These are phyloP conservation scores for Gymnobelideus leadbeateri DNA, from an alignment of 2,113 vertebrate species.

Conservation along the genomic window DNA sequence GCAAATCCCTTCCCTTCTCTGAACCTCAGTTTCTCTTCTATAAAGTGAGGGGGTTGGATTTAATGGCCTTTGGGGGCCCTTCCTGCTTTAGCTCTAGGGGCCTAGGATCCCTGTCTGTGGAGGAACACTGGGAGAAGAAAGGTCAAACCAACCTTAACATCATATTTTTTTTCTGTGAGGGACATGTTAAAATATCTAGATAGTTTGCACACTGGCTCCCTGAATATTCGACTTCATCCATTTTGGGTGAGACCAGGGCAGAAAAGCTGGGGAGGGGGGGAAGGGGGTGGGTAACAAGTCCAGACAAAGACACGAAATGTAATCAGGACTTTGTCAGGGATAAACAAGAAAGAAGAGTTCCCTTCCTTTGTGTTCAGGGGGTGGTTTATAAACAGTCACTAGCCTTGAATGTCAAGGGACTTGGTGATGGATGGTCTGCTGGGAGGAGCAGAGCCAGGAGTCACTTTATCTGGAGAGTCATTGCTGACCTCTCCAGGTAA, in stretches of 20 bases:
- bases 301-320: constrained; percentile 57
- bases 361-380: constrained; percentile 2
- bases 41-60: background rate
- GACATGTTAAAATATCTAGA: constrained; percentile 56
- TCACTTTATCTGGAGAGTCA: constrained; percentile 10
- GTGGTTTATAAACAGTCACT: background rate
- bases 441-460: constrained; percentile 9
- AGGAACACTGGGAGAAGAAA: background rate
- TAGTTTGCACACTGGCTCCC: constrained; percentile 53
- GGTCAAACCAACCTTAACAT: background rate
- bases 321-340: constrained; percentile 60
- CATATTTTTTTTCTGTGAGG: constrained; percentile 44
- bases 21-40: background rate
- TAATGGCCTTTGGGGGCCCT: background rate
- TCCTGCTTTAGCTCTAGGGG: background rate
- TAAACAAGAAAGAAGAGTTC: constrained; percentile 36
- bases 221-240: constrained; percentile 43
- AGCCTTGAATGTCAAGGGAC: constrained; percentile 44
- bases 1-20: background rate
- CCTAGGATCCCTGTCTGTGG: background rate
- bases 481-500: constrained; percentile 11
- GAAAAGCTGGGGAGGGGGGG: constrained; percentile 38
- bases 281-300: background rate
- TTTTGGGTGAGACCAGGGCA: constrained; percentile 49
- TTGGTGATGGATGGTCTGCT: constrained; percentile 30